Conservation (phyloP, 2,113 vertebrate species). For the Haemorhous mexicanus region DNA sequence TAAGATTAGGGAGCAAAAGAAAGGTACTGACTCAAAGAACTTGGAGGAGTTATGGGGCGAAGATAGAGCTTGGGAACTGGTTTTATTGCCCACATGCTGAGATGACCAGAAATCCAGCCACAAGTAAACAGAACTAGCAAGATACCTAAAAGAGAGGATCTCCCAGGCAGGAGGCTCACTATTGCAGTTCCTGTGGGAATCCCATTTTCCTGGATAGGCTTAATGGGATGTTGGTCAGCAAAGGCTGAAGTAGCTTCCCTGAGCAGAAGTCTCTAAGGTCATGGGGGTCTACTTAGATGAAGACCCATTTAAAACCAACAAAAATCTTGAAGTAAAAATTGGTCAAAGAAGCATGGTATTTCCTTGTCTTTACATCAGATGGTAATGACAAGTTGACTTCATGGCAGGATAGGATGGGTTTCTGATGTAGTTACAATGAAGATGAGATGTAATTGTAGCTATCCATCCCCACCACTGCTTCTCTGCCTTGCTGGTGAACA, state of each 20-base stretch:
- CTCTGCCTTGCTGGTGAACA: background rate
- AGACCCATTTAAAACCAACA: background rate
- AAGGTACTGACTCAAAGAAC: background rate
- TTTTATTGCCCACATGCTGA: background rate
- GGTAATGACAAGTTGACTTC: background rate
- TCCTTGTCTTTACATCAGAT: background rate
- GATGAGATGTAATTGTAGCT: background rate
- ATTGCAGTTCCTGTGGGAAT: background rate
- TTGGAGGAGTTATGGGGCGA: background rate
- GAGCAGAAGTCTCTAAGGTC: background rate
- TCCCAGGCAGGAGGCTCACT: background rate
- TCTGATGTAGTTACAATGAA: background rate
- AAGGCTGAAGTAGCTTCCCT: background rate
- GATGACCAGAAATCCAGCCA: background rate
- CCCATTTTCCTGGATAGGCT: background rate
- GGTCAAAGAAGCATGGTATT: background rate
- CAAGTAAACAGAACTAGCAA: background rate
- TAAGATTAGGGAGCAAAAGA: background rate
- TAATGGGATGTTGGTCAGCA: background rate
- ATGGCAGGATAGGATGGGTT: background rate
- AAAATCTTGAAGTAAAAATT: background rate
- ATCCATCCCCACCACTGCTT: background rate
- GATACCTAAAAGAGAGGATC: background rate
- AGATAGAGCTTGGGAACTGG: background rate
- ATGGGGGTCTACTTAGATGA: background rate